Percentiles rank a stretch among this genome's conserved stretches.
Evolutionary conservation across 2,888 invertebrate species (phyloP).

Genomic region (Leucozona laternaria): DNA sequence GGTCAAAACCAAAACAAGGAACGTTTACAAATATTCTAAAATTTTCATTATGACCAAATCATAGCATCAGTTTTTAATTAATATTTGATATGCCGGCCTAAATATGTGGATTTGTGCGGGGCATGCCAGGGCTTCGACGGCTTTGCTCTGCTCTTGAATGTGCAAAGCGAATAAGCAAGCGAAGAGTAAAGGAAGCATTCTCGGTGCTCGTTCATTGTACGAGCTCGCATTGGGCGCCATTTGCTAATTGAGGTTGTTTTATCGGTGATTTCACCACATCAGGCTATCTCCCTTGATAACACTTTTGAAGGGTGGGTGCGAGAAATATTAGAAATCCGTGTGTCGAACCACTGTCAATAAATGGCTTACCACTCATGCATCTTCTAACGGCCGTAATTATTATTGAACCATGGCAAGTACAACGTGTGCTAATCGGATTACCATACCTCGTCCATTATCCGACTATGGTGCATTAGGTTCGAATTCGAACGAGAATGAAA

Average conservation of each 20-base stretch:
- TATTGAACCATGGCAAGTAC: constrained; percentile 50
- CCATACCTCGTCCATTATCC: constrained; percentile 59
- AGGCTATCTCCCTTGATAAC: constrained; percentile 17
- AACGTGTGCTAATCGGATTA: constrained; percentile 67
- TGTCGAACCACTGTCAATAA: constrained; percentile 28
- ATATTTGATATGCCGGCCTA: constrained; percentile 73
- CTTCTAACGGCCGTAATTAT: constrained; percentile 52
- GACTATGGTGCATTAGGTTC: constrained; percentile 50
- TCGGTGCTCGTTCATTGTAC: constrained; percentile 3
- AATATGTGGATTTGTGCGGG: constrained; percentile 58
- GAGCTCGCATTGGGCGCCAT: constrained; percentile 9
- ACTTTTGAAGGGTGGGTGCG: not conserved
- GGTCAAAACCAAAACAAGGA: constrained; percentile 16
- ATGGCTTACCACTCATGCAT: constrained; percentile 40
- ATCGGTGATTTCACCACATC: constrained; percentile 47
- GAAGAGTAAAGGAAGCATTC: not conserved
- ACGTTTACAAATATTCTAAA: constrained; percentile 74
- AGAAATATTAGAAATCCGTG: constrained; percentile 24
- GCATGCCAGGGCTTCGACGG: constrained; percentile 25
- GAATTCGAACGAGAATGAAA: constrained; percentile 51
- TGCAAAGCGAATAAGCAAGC: not conserved
- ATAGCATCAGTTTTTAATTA: constrained; percentile 75
- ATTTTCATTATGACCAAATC: constrained; percentile 75
- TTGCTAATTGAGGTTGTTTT: constrained; percentile 45
- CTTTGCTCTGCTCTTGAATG: constrained; percentile 2